Conservation (phyloP, 2,888 invertebrate genomes). For the Temnothorax unifasciatus region DNA sequence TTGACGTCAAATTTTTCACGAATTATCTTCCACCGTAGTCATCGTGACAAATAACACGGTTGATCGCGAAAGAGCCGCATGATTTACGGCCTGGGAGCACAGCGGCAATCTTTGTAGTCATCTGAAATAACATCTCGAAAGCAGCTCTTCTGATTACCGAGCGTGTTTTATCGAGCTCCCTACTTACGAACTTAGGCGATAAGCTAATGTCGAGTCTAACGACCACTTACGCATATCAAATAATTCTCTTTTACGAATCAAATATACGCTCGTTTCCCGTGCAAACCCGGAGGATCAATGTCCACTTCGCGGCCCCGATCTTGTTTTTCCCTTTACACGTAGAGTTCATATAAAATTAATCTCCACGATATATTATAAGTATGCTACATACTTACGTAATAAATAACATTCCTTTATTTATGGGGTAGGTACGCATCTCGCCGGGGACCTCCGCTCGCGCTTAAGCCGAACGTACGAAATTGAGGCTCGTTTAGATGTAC, state of each 20-base stretch:
- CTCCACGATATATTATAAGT: slow-evolving; percentile 14
- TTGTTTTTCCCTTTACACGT: neutral
- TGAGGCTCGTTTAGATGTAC: slow-evolving; percentile 28
- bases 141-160: slow-evolving; percentile 60
- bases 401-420: slow-evolving; percentile 27
- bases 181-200: slow-evolving; percentile 46
- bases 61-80: slow-evolving; percentile 52
- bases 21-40: slow-evolving; percentile 51
- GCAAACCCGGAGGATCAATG: slow-evolving; percentile 6
- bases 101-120: slow-evolving; percentile 64
- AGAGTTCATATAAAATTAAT: slow-evolving; percentile 27
- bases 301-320: neutral
- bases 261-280: neutral
- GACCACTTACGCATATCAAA: slow-evolving; percentile 31
- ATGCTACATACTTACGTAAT: neutral
- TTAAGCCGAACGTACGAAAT: slow-evolving; percentile 46
- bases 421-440: neutral
- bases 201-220: slow-evolving; percentile 50
- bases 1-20: slow-evolving; percentile 57
- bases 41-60: slow-evolving; percentile 54
- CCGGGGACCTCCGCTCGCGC: neutral
- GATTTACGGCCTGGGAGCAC: slow-evolving; percentile 48
- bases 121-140: slow-evolving; percentile 52
- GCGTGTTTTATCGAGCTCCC: slow-evolving; percentile 57
- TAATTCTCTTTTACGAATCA: slow-evolving; percentile 23